Percentiles rank a stretch among this genome's conserved stretches.
Evolutionary conservation across 2,113 vertebrate species (phyloP).

Genomic region (Herpailurus yagouaroundi): DNA sequence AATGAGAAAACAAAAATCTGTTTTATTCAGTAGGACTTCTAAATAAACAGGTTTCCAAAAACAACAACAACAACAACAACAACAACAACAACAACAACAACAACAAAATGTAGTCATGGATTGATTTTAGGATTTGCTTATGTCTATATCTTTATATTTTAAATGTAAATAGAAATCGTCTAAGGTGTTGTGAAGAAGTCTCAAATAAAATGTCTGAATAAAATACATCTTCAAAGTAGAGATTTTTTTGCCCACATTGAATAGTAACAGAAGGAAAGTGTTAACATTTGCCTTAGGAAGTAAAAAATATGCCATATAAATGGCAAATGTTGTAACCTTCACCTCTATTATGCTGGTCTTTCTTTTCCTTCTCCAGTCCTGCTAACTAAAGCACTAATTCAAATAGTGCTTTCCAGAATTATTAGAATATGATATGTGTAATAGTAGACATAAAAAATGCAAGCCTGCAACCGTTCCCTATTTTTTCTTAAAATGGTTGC

Average conservation of each 20-base stretch:
- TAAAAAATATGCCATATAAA: conserved; percentile 24
- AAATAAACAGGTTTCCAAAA: not conserved
- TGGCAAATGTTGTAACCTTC: conserved; percentile 40
- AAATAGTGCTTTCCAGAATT: conserved; percentile 19
- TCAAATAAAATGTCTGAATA: not conserved
- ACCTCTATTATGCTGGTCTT: conserved; percentile 58
- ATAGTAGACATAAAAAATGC: conserved; percentile 47
- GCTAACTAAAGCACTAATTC: conserved; percentile 67
- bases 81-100: not conserved
- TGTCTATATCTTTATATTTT: not conserved
- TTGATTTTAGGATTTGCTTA: not conserved
- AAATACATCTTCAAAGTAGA: not conserved
- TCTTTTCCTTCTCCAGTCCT: not conserved
- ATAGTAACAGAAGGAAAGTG: conserved; percentile 6
- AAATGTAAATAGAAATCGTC: not conserved
- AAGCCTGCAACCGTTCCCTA: conserved; percentile 9
- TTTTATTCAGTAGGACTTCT: not conserved
- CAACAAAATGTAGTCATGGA: not conserved
- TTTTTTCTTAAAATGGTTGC: conserved; percentile 27
- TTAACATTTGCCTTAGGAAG: conserved; percentile 63
- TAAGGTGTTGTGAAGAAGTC: not conserved
- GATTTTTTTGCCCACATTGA: not conserved
- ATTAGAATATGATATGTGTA: conserved; percentile 31
- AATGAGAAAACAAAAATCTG: not conserved
- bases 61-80: too few species aligned